Evolutionary conservation across 1,140 invertebrate species (phyloP).

Genomic region (Philopotamus ludificatus): DNA sequence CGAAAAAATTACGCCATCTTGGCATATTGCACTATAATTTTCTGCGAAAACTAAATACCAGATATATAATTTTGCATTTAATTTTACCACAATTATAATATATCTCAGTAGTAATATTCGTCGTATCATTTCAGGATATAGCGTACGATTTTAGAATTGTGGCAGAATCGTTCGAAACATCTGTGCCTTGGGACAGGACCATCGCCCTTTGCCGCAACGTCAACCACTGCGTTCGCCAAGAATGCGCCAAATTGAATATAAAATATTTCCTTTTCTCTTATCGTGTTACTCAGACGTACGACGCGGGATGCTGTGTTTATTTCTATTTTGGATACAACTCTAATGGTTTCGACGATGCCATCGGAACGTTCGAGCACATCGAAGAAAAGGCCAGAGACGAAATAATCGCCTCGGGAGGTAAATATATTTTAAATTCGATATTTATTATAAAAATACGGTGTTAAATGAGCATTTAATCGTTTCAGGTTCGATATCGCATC

Average conservation of each 20-base stretch:
- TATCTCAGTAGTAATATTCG: no score
- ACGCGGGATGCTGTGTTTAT: slow-evolving; percentile 95
- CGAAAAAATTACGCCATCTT: no score
- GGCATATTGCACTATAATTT: no score
- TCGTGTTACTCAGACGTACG: slow-evolving; percentile 95
- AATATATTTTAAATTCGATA: neutral
- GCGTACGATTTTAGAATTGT: slow-evolving; percentile 86
- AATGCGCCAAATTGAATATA: slow-evolving; percentile 69
- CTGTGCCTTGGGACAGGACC: slow-evolving; percentile 92
- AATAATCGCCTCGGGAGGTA: slow-evolving; percentile 83
- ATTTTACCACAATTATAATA: no score
- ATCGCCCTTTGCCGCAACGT: slow-evolving; percentile 85
- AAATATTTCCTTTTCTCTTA: slow-evolving; percentile 70
- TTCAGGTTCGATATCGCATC: slow-evolving; percentile 92
- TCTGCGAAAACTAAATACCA: no score
- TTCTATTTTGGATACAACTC: slow-evolving; percentile 95
- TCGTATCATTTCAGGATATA: slow-evolving; percentile 71
- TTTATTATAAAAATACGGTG: neutral
- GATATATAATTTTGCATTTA: no score
- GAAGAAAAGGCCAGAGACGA: slow-evolving; percentile 86
- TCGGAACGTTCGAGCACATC: slow-evolving; percentile 80
- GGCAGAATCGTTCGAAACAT: slow-evolving; percentile 97
- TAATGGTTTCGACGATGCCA: slow-evolving; percentile 65
- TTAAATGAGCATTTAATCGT: no score
- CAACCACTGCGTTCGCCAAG: slow-evolving; percentile 73